Evolutionary conservation across 2,113 vertebrate species (phyloP), one percentile per base, ranked within the genome.

Genomic region (Entomyzon cyanotis): DNA sequence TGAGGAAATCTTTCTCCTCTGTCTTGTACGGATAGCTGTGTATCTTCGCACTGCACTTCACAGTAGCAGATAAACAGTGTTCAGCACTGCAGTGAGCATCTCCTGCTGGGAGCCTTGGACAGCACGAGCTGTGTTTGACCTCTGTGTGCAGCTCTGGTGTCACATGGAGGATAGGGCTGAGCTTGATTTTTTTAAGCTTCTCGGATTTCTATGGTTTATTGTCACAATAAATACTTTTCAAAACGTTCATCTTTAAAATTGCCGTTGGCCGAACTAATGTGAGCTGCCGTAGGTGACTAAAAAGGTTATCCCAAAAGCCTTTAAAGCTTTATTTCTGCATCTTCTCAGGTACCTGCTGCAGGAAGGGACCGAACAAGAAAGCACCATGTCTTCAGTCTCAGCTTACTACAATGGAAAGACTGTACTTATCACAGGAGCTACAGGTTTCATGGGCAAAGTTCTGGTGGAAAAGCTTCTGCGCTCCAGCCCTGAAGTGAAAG

Each of bases 391-490:
- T 83, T 97, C 97, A 81, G 97, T 99, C 21, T 98, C 98, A 7
- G 98, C 98, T 42, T 99, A 98, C 97, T 99, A 99, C 81, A 95
- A 97, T 13, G 98, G 98, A 89, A 99, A 99, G 97, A 98, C 96
- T 2, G 95, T 99, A 41, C 98, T 99, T 94, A 98, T 99, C 97
- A 99, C 99, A 0, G 99, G 99, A 81, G 99, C 98, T 79, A 99
- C 99, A 0, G 99, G 99, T 87, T 99, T 99, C 98, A 97, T 99
- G 98, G 99, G 99, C 22, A 99, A 99, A 95, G 99, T 99, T 70
- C 96, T 99, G 96, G 96, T 99, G 97, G 99, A 99, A 97, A 99
- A 99, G 95, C 98, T 99, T 18, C 97, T 99, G 79, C 98, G 99
- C 39, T 99, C 98, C 84, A 99, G 99, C 67, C 99, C 99, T 1